phyloP scores from a whole-genome alignment of 1,140 invertebrate species.

The Myzus persicae region DNA sequence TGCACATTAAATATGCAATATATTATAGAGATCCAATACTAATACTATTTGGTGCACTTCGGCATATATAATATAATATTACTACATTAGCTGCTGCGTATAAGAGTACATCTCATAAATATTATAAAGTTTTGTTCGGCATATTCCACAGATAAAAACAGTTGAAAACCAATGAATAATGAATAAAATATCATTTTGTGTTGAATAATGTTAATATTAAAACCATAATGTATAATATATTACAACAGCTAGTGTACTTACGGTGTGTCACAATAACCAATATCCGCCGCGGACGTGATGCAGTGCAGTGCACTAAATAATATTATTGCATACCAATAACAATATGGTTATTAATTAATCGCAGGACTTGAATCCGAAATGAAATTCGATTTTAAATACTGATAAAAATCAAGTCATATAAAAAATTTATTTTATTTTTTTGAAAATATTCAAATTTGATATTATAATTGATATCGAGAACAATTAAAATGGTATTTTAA shows the following conservation, averaged over 20 bases:
- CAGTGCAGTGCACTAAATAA: neutral
- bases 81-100: neutral
- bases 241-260: neutral
- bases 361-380: no score
- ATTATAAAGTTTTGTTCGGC: neutral
- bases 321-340: no score
- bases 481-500: no score
- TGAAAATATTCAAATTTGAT: no score
- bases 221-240: neutral
- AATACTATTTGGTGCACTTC: neutral
- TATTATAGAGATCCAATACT: neutral
- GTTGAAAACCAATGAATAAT: neutral
- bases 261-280: neutral
- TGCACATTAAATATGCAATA: neutral
- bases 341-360: no score
- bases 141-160: neutral
- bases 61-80: neutral
- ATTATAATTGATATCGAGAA: no score
- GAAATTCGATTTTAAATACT: no score
- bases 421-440: no score
- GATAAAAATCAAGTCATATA: no score
- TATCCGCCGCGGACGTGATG: neutral
- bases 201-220: neutral
- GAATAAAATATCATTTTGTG: conserved; percentile 11
- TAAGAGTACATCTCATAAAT: neutral